Evolutionary conservation across 53 echinoderm and acorn worm genomes (phyloP).

Genomic region (Antedon mediterranea): DNA sequence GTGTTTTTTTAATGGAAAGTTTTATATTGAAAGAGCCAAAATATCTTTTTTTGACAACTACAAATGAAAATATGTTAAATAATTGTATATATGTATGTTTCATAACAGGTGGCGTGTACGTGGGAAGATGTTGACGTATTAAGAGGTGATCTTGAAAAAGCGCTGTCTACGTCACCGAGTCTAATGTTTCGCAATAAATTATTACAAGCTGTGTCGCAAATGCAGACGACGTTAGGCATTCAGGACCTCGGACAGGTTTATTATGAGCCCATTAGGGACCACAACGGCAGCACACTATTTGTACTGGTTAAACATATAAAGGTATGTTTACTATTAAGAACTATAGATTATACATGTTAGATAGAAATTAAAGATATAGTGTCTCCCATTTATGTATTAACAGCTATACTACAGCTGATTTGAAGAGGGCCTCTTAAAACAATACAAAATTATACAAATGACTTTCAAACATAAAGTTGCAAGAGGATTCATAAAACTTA

Average conservation of each 20-base stretch:
- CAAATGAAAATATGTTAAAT: too few relatives aligned
- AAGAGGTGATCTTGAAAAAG: conserved; percentile 58
- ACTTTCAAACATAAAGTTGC: too few relatives aligned
- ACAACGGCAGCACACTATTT: conserved; percentile 76
- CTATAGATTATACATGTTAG: too few relatives aligned
- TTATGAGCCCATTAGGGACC: conserved; percentile 82
- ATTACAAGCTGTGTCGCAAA: conserved; percentile 73
- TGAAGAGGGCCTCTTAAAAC: too few relatives aligned
- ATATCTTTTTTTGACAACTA: too few relatives aligned
- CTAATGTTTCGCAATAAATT: conserved; percentile 74
- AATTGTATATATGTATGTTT: not conserved
- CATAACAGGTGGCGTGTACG: conserved; percentile 66
- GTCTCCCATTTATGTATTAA: too few relatives aligned
- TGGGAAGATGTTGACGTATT: conserved; percentile 97
- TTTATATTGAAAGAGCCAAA: too few relatives aligned
- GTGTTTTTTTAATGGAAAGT: too few relatives aligned
- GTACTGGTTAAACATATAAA: conserved; percentile 74
- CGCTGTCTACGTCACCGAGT: conserved; percentile 62
- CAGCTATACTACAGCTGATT: too few relatives aligned
- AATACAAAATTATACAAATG: too few relatives aligned
- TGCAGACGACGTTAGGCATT: conserved; percentile 73
- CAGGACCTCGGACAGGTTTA: conserved; percentile 90
- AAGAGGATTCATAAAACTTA: too few relatives aligned
- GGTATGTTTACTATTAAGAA: conserved; percentile 25
- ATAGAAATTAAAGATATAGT: too few relatives aligned